Conservation (phyloP, 1,140 invertebrate species). For the Cyrtorhinus lividipennis region DNA sequence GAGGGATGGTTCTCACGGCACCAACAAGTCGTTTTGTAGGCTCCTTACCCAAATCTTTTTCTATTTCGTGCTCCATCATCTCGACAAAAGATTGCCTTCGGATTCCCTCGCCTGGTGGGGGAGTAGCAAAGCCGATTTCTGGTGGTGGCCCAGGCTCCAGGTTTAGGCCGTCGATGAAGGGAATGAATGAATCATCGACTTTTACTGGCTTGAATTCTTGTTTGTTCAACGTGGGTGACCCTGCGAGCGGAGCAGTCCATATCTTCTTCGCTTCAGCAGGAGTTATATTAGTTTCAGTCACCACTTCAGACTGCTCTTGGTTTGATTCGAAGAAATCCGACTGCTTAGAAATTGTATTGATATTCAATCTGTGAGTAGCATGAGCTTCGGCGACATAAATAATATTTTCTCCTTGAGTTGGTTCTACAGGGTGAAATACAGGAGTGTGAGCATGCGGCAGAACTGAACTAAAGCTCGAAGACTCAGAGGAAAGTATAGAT, state of each 20-base stretch:
- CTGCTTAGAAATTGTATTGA: not conserved
- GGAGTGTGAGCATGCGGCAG: not conserved
- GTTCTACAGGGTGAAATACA: not conserved
- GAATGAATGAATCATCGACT: constrained; percentile 26
- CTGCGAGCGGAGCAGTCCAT: constrained; percentile 20
- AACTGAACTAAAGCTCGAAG: not conserved
- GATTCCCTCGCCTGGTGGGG: constrained; percentile 26
- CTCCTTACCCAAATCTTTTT: constrained; percentile 37
- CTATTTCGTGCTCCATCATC: constrained; percentile 39
- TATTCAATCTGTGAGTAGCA: constrained; percentile 20
- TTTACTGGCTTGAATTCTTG: constrained; percentile 23
- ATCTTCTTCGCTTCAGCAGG: constrained; percentile 25
- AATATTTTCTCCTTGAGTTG: constrained; percentile 17
- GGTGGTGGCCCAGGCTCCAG: constrained; percentile 46
- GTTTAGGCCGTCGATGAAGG: constrained; percentile 31
- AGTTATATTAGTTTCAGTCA: constrained; percentile 27
- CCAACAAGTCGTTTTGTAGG: constrained; percentile 37
- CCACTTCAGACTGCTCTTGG: constrained; percentile 1
- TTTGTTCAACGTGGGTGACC: constrained; percentile 14
- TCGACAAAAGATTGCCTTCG: constrained; percentile 39
- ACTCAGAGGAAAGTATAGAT: not conserved
- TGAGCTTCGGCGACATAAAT: constrained; percentile 25
- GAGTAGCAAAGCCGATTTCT: constrained; percentile 44
- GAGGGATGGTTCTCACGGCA: constrained; percentile 35
- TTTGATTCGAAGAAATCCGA: constrained; percentile 12